These are phyloP conservation scores for Bombycilla garrulus DNA, from an alignment of 2,113 vertebrate species.

Conservation along the genomic window DNA sequence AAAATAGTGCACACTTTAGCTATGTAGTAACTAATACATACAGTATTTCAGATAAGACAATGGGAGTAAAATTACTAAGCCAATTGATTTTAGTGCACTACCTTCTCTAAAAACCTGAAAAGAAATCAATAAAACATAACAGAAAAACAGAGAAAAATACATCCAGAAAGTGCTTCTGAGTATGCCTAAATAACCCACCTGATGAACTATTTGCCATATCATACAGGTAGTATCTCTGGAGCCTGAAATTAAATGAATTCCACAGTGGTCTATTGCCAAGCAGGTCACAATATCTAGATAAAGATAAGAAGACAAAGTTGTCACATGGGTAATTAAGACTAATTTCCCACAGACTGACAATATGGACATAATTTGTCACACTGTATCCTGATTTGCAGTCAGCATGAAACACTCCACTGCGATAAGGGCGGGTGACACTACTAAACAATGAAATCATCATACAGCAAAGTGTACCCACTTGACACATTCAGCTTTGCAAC, in stretches of 20 bases:
- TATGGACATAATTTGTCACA: background rate
- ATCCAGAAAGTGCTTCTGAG: background rate
- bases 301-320: background rate
- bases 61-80: background rate
- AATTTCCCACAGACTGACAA: background rate
- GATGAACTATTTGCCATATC: conserved; percentile 95
- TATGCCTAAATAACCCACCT: conserved; percentile 74
- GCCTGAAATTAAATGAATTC: conserved; percentile 95
- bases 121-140: background rate
- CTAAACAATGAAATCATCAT: background rate
- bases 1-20: background rate
- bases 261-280: conserved; percentile 91
- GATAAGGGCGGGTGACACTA: background rate
- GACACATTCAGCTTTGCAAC: background rate
- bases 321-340: background rate
- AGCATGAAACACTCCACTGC: background rate
- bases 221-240: conserved; percentile 97
- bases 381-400: background rate
- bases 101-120: background rate
- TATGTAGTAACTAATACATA: background rate
- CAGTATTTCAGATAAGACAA: background rate
- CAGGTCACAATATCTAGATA: conserved; percentile 92
- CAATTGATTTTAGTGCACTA: background rate
- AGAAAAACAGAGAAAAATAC: background rate
- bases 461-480: background rate